These are phyloP conservation scores for Vespertilio murinus DNA, from an alignment of 2,797 vertebrate genomes.

Conservation along the genomic window DNA sequence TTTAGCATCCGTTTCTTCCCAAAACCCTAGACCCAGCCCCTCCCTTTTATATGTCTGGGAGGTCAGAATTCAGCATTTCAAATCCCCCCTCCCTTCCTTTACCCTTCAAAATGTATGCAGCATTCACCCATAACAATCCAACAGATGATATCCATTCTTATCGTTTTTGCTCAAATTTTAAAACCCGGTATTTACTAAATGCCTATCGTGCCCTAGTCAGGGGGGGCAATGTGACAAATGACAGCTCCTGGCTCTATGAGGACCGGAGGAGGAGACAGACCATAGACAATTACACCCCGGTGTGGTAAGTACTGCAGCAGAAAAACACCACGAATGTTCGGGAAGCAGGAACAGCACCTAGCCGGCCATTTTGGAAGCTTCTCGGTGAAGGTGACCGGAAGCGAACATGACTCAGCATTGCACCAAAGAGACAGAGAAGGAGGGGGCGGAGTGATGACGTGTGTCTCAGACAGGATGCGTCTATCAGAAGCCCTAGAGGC, in stretches of 20 bases:
- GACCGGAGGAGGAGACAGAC: neutral
- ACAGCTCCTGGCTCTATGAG: neutral
- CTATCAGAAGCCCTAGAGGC: neutral
- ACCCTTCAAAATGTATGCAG: neutral
- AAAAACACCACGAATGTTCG: rapidly evolving
- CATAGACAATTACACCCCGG: neutral
- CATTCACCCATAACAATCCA: neutral
- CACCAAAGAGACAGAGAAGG: neutral
- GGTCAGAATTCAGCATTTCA: slow-evolving; percentile 3
- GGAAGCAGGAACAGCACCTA: neutral
- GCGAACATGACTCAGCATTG: neutral
- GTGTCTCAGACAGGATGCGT: neutral
- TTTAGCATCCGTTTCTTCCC: neutral
- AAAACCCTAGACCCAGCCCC: neutral
- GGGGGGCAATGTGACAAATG: neutral
- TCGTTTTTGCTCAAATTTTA: slow-evolving; percentile 32
- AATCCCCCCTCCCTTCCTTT: neutral
- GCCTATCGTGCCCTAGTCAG: neutral
- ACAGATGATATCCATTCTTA: neutral
- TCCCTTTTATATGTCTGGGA: neutral
- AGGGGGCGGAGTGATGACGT: neutral
- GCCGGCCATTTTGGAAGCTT: rapidly evolving
- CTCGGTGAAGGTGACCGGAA: neutral
- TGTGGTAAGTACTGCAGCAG: neutral
- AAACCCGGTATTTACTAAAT: slow-evolving; percentile 31